These are phyloP conservation scores for Aromia moschata DNA, from an alignment of 2,888 invertebrate species.

Conservation along the genomic window DNA sequence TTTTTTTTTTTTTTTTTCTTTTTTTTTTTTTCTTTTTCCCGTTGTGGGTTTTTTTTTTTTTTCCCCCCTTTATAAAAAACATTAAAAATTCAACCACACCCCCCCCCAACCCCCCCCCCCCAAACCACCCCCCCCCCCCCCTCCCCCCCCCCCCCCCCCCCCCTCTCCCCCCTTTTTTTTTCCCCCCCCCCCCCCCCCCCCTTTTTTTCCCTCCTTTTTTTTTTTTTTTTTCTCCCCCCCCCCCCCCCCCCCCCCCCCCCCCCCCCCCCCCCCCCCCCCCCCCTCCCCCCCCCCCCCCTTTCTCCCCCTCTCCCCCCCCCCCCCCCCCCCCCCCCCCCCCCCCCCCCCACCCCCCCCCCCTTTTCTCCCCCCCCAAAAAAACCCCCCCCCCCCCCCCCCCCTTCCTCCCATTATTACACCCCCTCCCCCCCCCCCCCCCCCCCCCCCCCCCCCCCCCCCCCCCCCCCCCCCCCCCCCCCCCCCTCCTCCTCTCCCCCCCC, in stretches of 20 bases:
- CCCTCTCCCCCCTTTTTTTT: not conserved
- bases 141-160: not conserved
- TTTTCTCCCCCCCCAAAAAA: no score
- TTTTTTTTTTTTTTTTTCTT: no score
- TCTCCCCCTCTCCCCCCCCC: not conserved
- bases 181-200: not conserved
- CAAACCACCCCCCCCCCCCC: not conserved
- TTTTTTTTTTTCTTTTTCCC: no score
- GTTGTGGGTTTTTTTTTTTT: no score
- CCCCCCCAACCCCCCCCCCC: not conserved
- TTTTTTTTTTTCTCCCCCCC: no score
- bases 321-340: not conserved
- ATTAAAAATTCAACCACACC: not conserved
- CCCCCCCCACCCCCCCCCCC: no score
- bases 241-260: not conserved
- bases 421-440: not conserved
- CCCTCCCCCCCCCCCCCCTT: not conserved
- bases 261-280: not conserved
- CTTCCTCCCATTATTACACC: not conserved
- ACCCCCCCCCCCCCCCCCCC: not conserved
- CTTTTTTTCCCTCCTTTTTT: no score
- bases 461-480: not conserved
- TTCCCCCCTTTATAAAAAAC: not conserved
- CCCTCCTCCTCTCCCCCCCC: not conserved
- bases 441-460: not conserved